These are phyloP conservation scores for Metalampra italica DNA, from an alignment of 2,888 invertebrate species.

Conservation along the genomic window DNA sequence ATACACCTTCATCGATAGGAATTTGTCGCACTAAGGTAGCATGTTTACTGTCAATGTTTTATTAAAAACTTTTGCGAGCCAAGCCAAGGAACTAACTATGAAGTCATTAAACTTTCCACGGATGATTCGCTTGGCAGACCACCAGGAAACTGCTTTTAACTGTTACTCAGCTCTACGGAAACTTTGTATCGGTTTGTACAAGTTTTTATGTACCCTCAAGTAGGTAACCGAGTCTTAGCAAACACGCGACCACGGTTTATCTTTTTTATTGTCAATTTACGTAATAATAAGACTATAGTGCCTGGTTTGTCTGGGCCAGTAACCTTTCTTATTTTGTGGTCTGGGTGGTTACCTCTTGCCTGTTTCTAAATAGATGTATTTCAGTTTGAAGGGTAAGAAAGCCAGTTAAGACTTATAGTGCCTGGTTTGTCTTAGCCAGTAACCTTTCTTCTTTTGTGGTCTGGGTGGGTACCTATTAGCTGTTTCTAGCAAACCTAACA, in stretches of 20 bases:
- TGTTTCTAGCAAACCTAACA: no score
- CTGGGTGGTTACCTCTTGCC: no score
- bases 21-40: slow-evolving; percentile 1
- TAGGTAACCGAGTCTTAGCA: slow-evolving; percentile 9
- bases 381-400: no score
- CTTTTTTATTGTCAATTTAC: slow-evolving; percentile 3
- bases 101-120: slow-evolving; percentile 51
- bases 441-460: no score
- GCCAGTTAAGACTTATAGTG: no score
- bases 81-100: slow-evolving; percentile 32
- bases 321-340: no score
- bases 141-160: slow-evolving; percentile 23
- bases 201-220: slow-evolving; percentile 3
- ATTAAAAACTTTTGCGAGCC: slow-evolving; percentile 7
- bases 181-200: slow-evolving; percentile 7
- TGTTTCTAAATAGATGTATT: no score
- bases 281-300: neutral
- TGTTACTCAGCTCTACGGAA: slow-evolving; percentile 3
- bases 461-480: no score
- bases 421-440: no score
- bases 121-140: slow-evolving; percentile 37
- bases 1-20: no score
- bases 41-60: slow-evolving; percentile 1
- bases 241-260: slow-evolving; percentile 11
- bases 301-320: no score